Conservation (phyloP, 2,888 invertebrate genomes). For the Melanotus villosus region DNA sequence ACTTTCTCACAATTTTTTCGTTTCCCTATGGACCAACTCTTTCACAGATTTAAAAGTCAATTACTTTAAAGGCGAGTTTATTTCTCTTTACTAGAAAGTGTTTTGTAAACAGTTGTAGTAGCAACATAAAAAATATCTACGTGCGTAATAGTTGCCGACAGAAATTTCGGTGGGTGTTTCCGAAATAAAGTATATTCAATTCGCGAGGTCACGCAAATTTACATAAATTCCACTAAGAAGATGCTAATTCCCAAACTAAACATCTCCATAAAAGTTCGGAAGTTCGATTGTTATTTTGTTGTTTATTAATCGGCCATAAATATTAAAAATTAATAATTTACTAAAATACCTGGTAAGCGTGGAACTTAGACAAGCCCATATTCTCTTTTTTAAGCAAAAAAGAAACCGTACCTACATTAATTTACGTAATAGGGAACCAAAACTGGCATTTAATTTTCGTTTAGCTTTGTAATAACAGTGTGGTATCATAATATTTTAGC, state of each 20-base stretch:
- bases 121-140: background rate
- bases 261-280: too few species aligned
- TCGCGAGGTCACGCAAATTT: background rate
- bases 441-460: background rate
- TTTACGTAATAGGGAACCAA: background rate
- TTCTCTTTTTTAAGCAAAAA: too few species aligned
- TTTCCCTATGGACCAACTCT: constrained; percentile 16
- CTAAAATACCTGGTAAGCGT: too few species aligned
- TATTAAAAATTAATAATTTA: too few species aligned
- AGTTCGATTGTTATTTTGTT: too few species aligned
- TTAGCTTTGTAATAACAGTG: constrained; percentile 11
- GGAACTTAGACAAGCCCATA: too few species aligned
- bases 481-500: constrained; percentile 15
- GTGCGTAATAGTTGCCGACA: too few species aligned
- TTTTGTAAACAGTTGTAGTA: constrained; percentile 3
- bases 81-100: constrained; percentile 9
- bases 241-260: background rate
- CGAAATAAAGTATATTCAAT: too few species aligned
- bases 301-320: too few species aligned
- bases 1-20: constrained; percentile 10
- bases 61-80: constrained; percentile 8
- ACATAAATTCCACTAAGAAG: background rate
- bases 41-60: constrained; percentile 20
- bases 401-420: too few species aligned
- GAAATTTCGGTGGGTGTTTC: background rate